These are phyloP conservation scores for Helogale parvula DNA, from an alignment of 2,113 vertebrate species.

Conservation along the genomic window DNA sequence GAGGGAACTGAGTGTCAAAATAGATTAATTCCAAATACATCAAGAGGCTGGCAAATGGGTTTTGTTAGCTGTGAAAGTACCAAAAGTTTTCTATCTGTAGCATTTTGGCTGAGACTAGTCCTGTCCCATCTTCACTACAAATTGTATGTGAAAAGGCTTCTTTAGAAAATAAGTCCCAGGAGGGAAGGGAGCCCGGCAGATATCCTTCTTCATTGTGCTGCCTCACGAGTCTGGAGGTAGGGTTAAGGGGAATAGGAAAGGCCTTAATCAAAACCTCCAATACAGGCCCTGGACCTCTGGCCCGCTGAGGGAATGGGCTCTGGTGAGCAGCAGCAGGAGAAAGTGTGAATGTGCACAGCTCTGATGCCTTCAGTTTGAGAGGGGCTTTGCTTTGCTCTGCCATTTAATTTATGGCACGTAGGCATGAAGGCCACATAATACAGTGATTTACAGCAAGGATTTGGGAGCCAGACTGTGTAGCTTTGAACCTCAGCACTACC, in stretches of 20 bases:
- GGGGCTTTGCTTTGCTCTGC: not conserved
- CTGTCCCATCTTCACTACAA: not conserved
- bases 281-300: not conserved
- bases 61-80: not conserved
- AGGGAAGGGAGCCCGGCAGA: not conserved
- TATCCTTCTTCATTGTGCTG: not conserved
- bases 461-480: not conserved
- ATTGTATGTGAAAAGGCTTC: not conserved
- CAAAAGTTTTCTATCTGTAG: not conserved
- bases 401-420: constrained; percentile 1
- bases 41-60: not conserved
- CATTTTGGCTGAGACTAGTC: not conserved
- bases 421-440: not conserved
- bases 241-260: not conserved
- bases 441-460: not conserved
- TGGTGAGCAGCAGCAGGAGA: not conserved
- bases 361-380: not conserved
- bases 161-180: not conserved
- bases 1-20: not conserved
- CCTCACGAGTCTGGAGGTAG: not conserved
- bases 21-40: not conserved
- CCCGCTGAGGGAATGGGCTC: not conserved
- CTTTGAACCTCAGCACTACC: not conserved
- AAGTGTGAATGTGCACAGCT: not conserved
- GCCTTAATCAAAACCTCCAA: not conserved